Evolutionary conservation across 2,888 invertebrate genomes (phyloP).

Genomic region (Eubasilissa splendida): DNA sequence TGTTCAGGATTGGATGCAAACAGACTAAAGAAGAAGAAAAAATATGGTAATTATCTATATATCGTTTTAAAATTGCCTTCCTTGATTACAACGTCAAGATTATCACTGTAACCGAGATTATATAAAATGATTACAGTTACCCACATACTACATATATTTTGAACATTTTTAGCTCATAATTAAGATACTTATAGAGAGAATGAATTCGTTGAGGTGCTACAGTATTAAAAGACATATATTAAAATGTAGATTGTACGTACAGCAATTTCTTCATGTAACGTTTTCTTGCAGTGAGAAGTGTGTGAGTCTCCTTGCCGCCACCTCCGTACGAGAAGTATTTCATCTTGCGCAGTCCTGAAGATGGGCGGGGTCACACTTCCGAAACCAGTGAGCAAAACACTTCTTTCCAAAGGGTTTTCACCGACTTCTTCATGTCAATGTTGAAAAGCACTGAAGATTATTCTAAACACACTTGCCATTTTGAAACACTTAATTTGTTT

Average conservation of each 20-base stretch:
- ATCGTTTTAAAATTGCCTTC: background rate
- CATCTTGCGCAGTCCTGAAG: slow-evolving; percentile 65
- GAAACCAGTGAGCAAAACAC: slow-evolving; percentile 20
- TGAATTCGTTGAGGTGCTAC: no score
- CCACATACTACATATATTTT: no score
- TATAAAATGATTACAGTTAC: no score
- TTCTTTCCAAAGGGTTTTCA: slow-evolving; percentile 32
- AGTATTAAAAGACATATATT: background rate
- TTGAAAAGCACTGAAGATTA: background rate
- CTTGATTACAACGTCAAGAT: background rate
- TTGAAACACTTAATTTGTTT: background rate
- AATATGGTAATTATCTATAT: no score
- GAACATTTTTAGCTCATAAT: no score
- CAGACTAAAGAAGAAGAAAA: no score
- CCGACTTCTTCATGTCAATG: slow-evolving; percentile 27
- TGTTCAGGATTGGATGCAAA: no score
- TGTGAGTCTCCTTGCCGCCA: slow-evolving; percentile 75
- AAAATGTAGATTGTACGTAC: slow-evolving; percentile 69
- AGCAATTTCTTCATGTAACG: slow-evolving; percentile 78
- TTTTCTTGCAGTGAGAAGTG: slow-evolving; percentile 74
- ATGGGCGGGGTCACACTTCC: slow-evolving; percentile 17
- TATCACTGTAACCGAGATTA: no score
- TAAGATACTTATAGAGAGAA: no score
- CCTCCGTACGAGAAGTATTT: slow-evolving; percentile 74
- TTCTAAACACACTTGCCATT: background rate